These are phyloP conservation scores for Oceanodroma tethys DNA, from an alignment of 2,113 vertebrate genomes.

Conservation along the genomic window DNA sequence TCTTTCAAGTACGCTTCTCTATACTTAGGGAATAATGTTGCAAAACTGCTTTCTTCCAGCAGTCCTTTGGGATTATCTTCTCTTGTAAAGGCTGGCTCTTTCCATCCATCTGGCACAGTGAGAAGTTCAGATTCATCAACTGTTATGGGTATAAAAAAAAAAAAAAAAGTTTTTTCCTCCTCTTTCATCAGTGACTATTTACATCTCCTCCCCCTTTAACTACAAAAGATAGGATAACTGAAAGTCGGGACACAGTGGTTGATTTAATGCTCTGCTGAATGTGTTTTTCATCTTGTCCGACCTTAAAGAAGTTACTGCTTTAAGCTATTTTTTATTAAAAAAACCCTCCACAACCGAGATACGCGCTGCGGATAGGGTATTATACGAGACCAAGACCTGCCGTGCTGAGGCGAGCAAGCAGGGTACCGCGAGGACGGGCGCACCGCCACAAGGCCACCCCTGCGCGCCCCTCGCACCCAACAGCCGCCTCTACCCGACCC, in stretches of 20 bases:
- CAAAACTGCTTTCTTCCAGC: conserved; percentile 96
- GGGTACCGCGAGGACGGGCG: rapidly evolving
- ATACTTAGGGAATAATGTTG: conserved; percentile 95
- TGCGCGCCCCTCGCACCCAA: neutral
- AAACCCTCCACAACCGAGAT: too few relatives aligned
- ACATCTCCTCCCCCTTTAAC: neutral
- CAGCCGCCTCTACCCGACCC: too few relatives aligned
- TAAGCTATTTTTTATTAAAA: neutral
- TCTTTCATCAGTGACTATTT: neutral
- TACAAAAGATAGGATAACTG: neutral
- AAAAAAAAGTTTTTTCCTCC: neutral
- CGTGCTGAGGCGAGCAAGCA: too few relatives aligned
- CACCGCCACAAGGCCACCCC: too few relatives aligned
- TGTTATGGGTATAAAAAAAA: neutral
- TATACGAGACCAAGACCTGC: rapidly evolving
- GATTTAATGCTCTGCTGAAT: neutral
- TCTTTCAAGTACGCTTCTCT: conserved; percentile 93
- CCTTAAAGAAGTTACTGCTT: neutral
- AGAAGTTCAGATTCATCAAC: conserved; percentile 85
- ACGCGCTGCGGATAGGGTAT: rapidly evolving
- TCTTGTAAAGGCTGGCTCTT: conserved; percentile 83
- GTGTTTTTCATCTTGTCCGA: neutral
- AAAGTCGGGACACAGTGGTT: neutral
- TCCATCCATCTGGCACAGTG: conserved; percentile 95
- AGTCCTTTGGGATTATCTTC: conserved; percentile 91